Evolutionary conservation across 2,888 invertebrate genomes (phyloP), one percentile per base, ranked within the genome.

Genomic region (Trichopria drosophilae): DNA sequence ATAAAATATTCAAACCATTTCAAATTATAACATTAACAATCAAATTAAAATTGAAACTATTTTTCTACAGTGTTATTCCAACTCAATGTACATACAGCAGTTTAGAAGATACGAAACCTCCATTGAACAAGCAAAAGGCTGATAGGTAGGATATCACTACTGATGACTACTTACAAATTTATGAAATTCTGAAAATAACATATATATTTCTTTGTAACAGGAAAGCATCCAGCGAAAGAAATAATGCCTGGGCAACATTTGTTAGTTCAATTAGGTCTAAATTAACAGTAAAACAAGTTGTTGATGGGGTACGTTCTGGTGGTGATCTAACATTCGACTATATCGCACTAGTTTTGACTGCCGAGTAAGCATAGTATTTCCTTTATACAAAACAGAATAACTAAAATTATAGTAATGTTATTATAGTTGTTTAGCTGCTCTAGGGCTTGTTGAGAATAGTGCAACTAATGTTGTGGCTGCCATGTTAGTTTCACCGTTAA

Each of bases 271-370:
- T 90, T 61, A 82, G 87, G 65, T 87, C 89, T 1, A 86, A 89
- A 67, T 75, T 90, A 61, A 89, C 89, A 3, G 89, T 90, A 28
- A 87, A 88, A 62, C 89, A 89, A 77, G 90, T 92, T 1, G 90
- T 92, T 1, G 88, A 89, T 61, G 87, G 88, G 7, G 90, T 86
- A 6, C 77, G 84, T 49, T 80, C 83, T 12, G 89, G 89, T n/a
- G 90, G 90, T 19, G 82, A 84, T 59, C 76, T 91, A 35, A 88
- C 90, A 1, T 92, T 92, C 70, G 92, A 92, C 77, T 92, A 87
- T 68, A 79, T 91, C 10, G 80, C 88, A 53, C 78, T 91, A 51
- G 85, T 90, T 54, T 80, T 90, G 53, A 87, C 91, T 22, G 91
- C 91, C 37, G 89, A 90, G 90, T 90, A 79, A 82, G 83, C 78